Evolutionary conservation across 2,888 invertebrate genomes (phyloP), one percentile per base, ranked within the genome.

Genomic region (Leucania comma): DNA sequence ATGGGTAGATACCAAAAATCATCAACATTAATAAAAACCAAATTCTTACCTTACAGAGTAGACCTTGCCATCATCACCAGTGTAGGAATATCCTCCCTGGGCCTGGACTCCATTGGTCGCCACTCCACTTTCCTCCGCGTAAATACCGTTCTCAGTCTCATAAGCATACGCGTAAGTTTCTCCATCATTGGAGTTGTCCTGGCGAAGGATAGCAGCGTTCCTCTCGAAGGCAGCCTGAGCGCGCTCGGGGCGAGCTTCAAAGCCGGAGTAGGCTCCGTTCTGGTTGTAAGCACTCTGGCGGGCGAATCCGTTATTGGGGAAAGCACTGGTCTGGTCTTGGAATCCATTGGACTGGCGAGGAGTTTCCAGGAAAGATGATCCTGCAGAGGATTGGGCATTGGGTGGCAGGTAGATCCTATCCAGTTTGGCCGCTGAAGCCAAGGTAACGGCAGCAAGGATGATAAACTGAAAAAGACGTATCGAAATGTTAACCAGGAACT

Each of bases 141-240:
- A 87, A 38, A 96, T 95, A 3, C 95, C 95, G 72, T 95, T 95
- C 69, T 95, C 94, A 56, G 95, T 95, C 75, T 96, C 95, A 79
- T 89, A 95, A 69, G 92, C 90, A 54, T 93, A 95, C 0, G 93
- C 87, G 72, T 91, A 95, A 29, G 88, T 89, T 51, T 95, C 93
- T 72, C 95, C 95, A 85, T 95, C 91, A 72, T 94, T 94, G 46
- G 91, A 87, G 72, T 88, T 92, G 65, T 93, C 92, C 78, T 93
- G 93, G 29, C 95, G 93, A 63, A 95, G 90, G 51, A 95, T 93
- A 29, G 92, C 94, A 51, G 95, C 94, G 61, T 91, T 93, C 68
- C 94, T 93, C 75, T 96, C 95, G 10, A 90, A 86, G 38, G 93
- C 88, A 20, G 95, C 93, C 68, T 93, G 93, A 17, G 94, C 86